These are phyloP conservation scores for Dusona sp. DNA, from an alignment of 2,888 invertebrate species.

Conservation along the genomic window DNA sequence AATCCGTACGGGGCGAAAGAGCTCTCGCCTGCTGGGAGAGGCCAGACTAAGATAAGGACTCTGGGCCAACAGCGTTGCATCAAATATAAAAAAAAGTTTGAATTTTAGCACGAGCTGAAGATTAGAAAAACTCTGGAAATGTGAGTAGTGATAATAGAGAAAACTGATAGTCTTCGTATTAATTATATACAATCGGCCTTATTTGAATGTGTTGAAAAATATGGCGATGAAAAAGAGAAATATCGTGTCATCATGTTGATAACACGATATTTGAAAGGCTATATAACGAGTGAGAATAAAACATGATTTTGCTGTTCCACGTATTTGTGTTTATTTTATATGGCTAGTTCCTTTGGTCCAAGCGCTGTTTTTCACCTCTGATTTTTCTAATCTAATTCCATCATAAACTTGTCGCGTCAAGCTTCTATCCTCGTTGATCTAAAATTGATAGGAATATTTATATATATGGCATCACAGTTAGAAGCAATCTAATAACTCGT, in stretches of 20 bases:
- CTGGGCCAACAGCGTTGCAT: slow-evolving; percentile 34
- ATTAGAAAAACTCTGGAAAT: slow-evolving; percentile 36
- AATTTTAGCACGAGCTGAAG: slow-evolving; percentile 1
- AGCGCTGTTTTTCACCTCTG: background rate
- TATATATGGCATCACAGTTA: background rate
- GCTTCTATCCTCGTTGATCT: slow-evolving; percentile 47
- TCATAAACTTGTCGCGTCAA: slow-evolving; percentile 20
- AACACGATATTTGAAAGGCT: too few relatives aligned
- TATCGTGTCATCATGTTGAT: too few relatives aligned
- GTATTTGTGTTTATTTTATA: too few relatives aligned
- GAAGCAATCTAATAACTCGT: slow-evolving; percentile 63
- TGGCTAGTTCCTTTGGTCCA: too few relatives aligned
- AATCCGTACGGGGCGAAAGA: slow-evolving; percentile 68
- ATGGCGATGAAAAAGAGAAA: slow-evolving; percentile 3
- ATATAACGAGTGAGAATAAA: too few relatives aligned
- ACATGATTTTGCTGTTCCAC: too few relatives aligned
- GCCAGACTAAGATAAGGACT: slow-evolving; percentile 42
- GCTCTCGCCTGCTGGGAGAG: slow-evolving; percentile 43
- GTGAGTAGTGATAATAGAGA: slow-evolving; percentile 40
- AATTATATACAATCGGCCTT: slow-evolving; percentile 21
- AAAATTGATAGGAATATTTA: slow-evolving; percentile 31
- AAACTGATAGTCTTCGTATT: slow-evolving; percentile 26
- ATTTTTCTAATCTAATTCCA: slow-evolving; percentile 22
- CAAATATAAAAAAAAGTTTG: slow-evolving; percentile 56
- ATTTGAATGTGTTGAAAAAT: background rate